Evolutionary conservation across 2,888 invertebrate genomes (phyloP).

Genomic region (Oxyscelio sp.): DNA sequence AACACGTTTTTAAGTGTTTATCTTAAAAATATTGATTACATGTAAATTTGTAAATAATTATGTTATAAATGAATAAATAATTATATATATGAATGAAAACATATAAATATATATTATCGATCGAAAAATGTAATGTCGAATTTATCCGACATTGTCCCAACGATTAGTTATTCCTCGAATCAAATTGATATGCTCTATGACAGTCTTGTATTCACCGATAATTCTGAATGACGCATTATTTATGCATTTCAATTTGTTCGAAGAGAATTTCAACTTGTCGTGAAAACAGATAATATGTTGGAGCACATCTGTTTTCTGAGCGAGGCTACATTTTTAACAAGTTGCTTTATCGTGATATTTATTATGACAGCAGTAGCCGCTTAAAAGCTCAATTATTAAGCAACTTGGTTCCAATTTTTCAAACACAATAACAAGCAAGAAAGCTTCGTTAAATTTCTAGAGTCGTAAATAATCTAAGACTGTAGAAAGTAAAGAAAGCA

Average conservation of each 20-base stretch:
- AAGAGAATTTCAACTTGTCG: constrained; percentile 29
- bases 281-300: constrained; percentile 32
- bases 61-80: too few species aligned
- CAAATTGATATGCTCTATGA: constrained; percentile 32
- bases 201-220: constrained; percentile 30
- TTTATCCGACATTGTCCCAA: too few species aligned
- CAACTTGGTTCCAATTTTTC: constrained; percentile 16
- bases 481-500: constrained; percentile 24
- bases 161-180: constrained; percentile 49
- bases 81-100: too few species aligned
- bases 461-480: neutral
- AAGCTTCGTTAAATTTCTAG: too few species aligned
- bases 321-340: neutral
- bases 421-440: neutral
- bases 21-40: too few species aligned
- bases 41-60: too few species aligned
- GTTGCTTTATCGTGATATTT: constrained; percentile 5
- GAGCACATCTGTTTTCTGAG: too few species aligned
- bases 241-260: constrained; percentile 40
- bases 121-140: too few species aligned
- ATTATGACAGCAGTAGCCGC: neutral
- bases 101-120: too few species aligned
- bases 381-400: constrained; percentile 1
- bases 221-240: constrained; percentile 41
- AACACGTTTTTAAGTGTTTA: too few species aligned